These are phyloP conservation scores for Philonicus albiceps DNA, from an alignment of 2,888 invertebrate genomes.

Conservation along the genomic window DNA sequence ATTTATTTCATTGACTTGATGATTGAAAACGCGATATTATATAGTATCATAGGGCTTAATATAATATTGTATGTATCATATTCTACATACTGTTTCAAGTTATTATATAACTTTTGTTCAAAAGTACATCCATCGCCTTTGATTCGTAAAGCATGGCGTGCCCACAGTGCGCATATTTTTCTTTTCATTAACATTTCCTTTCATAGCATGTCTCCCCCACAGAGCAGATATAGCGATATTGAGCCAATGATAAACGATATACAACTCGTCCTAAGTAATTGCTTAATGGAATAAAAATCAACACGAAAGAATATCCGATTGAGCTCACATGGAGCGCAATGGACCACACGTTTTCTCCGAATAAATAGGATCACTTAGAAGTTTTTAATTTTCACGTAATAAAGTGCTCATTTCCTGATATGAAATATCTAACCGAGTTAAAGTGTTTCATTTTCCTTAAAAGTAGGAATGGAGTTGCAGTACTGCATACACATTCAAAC, in stretches of 20 bases:
- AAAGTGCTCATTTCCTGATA: slow-evolving; percentile 33
- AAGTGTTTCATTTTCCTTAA: background rate
- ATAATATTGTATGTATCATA: no score
- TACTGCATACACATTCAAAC: background rate
- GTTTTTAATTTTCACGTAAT: slow-evolving; percentile 31
- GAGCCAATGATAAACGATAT: background rate
- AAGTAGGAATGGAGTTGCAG: slow-evolving; percentile 2
- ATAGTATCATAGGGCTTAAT: no score
- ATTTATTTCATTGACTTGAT: no score
- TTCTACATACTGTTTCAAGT: no score
- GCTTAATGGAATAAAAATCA: background rate
- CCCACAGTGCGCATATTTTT: background rate
- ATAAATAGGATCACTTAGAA: slow-evolving; percentile 14
- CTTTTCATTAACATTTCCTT: background rate
- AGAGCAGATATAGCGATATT: background rate
- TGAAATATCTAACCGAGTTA: slow-evolving; percentile 28
- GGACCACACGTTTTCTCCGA: background rate
- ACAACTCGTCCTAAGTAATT: background rate
- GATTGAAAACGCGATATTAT: no score
- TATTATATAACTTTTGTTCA: background rate
- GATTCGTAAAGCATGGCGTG: background rate
- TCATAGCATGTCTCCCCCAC: background rate
- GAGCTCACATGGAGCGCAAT: background rate
- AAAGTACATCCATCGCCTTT: background rate
- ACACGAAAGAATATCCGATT: background rate